Evolutionary conservation across 2,888 invertebrate species (phyloP), one percentile per base, ranked within the genome.

Genomic region (Nemoura dubitans): DNA sequence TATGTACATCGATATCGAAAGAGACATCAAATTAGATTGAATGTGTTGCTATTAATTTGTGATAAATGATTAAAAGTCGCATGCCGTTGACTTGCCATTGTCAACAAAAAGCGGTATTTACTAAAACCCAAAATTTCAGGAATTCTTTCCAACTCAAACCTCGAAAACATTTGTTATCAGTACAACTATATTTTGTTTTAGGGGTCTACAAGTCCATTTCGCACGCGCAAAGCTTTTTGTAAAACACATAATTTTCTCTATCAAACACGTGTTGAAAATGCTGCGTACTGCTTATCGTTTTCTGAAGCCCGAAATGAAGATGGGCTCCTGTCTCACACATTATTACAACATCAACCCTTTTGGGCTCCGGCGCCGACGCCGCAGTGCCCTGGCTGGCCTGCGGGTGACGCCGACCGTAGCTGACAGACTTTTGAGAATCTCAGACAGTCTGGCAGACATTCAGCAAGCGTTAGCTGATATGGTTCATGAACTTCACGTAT

Each of bases 301-400:
- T 25, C 59, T 84, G 59, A 84, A 84, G 27, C 84, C 84, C 0
- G 84, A 84, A 76, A 27, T 84, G 76, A 76, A 59, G 26, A n/a
- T 84, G 59, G 84, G 84, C 6, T 28, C 29, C 21, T 84, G 84
- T 29, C n/a, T 84, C n/a, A 84, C 59, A 28, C 27, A 84, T n/a
- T 84, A 84, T 76, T 84, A 59, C 84, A 59, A 84, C 76, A 14
- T 76, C 28, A 76, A 59, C 30, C 81, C 30, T n/a, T 81, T 81
- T 29, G 81, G 81, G 7, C 30, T 30, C 6, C 81, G 28, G 21
- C 29, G 81, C 10, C 81, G 81, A n/a, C 81, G 81, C 2, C 81
- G 81, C 5, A 27, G 81, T 2, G 21, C 14, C 59, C 16, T 59
- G 2, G 2, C 59, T 1, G 59, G 14, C 1, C 59, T 21, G 2